Conservation (phyloP, 2,888 invertebrate species). For the Mimas tiliae region DNA sequence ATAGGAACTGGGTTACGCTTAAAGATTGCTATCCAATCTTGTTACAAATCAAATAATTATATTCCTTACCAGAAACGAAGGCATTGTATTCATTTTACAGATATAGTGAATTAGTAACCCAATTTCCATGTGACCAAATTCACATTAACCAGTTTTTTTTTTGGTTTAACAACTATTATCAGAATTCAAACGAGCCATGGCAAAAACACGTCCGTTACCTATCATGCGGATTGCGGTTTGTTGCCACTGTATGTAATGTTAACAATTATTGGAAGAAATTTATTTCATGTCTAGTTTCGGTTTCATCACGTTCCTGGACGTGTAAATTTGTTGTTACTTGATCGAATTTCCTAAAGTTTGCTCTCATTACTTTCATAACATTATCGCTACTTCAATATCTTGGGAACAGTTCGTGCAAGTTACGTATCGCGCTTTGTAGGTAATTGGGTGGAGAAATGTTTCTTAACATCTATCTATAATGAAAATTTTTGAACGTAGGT, state of each 20-base stretch:
- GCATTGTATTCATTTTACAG: slow-evolving; percentile 46
- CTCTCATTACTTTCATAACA: neutral
- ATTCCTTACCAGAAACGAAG: slow-evolving; percentile 45
- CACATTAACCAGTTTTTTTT: slow-evolving; percentile 59
- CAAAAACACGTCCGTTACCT: slow-evolving; percentile 67
- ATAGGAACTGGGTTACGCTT: neutral
- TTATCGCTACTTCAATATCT: slow-evolving; percentile 15
- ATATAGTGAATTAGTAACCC: slow-evolving; percentile 53
- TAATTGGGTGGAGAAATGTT: slow-evolving; percentile 2
- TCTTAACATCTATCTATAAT: neutral
- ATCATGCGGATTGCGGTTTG: slow-evolving; percentile 62
- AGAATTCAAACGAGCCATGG: slow-evolving; percentile 54
- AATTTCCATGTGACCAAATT: slow-evolving; percentile 56
- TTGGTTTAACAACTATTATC: slow-evolving; percentile 56
- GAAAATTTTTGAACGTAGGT: neutral
- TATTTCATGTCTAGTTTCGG: slow-evolving; percentile 45
- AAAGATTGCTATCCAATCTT: slow-evolving; percentile 32
- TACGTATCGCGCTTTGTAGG: slow-evolving; percentile 7
- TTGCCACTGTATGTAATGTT: slow-evolving; percentile 59
- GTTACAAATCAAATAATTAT: slow-evolving; percentile 46
- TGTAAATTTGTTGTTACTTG: slow-evolving; percentile 13
- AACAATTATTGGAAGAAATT: slow-evolving; percentile 53
- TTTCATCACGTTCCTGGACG: slow-evolving; percentile 39
- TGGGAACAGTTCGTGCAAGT: slow-evolving; percentile 6
- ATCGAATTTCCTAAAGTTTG: slow-evolving; percentile 13